Evolutionary conservation across 2,888 invertebrate genomes (phyloP), one percentile per base, ranked within the genome.

Genomic region (Carterocephalus palaemon): DNA sequence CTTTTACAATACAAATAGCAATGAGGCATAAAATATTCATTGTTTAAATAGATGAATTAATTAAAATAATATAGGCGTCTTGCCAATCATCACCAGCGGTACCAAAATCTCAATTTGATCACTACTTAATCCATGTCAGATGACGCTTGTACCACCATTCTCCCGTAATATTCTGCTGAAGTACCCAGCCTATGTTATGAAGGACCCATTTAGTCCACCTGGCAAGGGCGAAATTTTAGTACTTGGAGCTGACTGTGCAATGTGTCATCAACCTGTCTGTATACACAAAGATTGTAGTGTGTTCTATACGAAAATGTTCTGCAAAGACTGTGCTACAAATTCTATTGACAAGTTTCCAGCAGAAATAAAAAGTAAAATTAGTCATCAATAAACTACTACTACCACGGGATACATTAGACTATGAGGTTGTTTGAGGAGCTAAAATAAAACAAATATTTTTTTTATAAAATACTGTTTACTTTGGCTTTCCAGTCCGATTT

Each of bases 151-250:
- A n/a, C 94, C 95, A 13, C 92, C 93, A 2, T 95, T 94, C 70
- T 89, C 91, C 1, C 90, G 90, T 52, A 89, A 91, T 46, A 82
- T 94, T 23, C 71, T 80, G 20, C 89, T 95, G 42, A 80, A 88
- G 54, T 94, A 95, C 67, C 90, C 93, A 19, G 91, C 91, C 49
- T 97, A 92, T 72, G 75, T 95, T 0, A 92, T 94, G 90, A 93
- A 92, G 63, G 96, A 96, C 78, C 96, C 96, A 0, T 96, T 96
- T 66, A 89, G 91, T 59, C 89, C 92, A 1, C 91, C 92, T 3
- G 91, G 90, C 42, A 91, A 89, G 67, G 90, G 92, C n/a, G 93
- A 95, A 73, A 91, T 92, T 61, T 77, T 95, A 49, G 88, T 95
- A 2, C 65, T 96, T 9, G 97, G 96, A 1, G 88, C 91, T 6